Conservation (phyloP, 1,140 invertebrate species). For the Pachypeltis micranthus region DNA sequence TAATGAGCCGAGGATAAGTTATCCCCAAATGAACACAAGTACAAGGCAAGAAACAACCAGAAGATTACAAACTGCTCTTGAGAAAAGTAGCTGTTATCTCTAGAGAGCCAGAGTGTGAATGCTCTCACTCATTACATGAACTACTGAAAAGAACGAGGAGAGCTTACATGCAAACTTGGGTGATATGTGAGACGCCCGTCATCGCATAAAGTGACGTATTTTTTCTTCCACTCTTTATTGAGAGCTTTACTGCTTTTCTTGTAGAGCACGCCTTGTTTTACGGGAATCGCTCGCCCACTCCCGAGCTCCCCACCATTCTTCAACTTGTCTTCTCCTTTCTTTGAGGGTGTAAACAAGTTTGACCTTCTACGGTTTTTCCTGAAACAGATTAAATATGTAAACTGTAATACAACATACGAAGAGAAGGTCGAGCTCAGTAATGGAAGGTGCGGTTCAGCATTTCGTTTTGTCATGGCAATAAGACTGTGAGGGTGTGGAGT, state of each 20-base stretch:
- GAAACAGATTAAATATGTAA: constrained; percentile 24
- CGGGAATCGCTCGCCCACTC: constrained; percentile 85
- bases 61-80: no score
- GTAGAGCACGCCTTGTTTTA: constrained; percentile 94
- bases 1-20: no score
- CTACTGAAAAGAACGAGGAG: neutral
- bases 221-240: constrained; percentile 95
- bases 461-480: no score
- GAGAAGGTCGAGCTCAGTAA: neutral
- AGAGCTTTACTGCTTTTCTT: constrained; percentile 91
- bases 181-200: constrained; percentile 92
- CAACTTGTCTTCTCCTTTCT: constrained; percentile 70
- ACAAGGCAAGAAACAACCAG: no score
- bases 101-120: no score
- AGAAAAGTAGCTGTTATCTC: no score
- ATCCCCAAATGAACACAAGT: no score
- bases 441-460: no score
- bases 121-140: no score
- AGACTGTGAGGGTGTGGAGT: no score
- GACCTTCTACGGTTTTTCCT: constrained; percentile 84
- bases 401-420: neutral
- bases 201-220: constrained; percentile 91
- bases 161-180: constrained; percentile 79
- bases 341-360: constrained; percentile 87
- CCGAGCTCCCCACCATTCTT: constrained; percentile 77